Conservation (phyloP, 1,140 invertebrate species). For the Papilio polyxenes region DNA sequence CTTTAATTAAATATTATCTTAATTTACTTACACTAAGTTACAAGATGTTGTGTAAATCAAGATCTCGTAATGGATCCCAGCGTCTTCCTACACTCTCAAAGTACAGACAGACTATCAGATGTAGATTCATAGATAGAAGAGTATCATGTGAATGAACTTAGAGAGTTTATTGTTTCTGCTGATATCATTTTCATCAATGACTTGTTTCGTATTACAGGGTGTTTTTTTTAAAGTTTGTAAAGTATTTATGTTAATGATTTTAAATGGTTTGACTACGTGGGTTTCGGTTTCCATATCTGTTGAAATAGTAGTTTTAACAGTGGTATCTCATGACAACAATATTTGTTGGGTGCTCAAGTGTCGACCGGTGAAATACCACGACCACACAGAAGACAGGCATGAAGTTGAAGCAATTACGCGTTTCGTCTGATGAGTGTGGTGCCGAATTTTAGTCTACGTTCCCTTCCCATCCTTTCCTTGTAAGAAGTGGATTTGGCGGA, state of each 20-base stretch:
- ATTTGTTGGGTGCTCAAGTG: no score
- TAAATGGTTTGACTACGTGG: background rate
- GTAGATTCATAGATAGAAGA: background rate
- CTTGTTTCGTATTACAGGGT: background rate
- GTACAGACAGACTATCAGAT: background rate
- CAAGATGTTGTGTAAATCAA: background rate
- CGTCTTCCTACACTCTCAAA: background rate
- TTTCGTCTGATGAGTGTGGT: no score
- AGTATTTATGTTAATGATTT: background rate
- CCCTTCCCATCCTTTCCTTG: no score
- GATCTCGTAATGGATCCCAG: background rate
- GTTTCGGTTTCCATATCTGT: background rate
- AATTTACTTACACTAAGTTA: background rate
- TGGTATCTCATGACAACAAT: no score
- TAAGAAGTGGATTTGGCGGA: no score
- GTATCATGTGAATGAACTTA: constrained; percentile 4
- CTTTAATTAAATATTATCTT: background rate
- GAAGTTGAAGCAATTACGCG: no score
- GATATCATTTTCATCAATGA: background rate
- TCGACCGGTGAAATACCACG: no score
- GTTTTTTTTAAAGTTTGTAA: background rate
- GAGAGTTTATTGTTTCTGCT: constrained; percentile 18
- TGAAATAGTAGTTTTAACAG: no score
- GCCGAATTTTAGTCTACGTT: no score
- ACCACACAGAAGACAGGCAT: no score